Evolutionary conservation across 2,797 vertebrate species (phyloP), one percentile per base, ranked within the genome.

Genomic region (Anomalospiza imberbis): DNA sequence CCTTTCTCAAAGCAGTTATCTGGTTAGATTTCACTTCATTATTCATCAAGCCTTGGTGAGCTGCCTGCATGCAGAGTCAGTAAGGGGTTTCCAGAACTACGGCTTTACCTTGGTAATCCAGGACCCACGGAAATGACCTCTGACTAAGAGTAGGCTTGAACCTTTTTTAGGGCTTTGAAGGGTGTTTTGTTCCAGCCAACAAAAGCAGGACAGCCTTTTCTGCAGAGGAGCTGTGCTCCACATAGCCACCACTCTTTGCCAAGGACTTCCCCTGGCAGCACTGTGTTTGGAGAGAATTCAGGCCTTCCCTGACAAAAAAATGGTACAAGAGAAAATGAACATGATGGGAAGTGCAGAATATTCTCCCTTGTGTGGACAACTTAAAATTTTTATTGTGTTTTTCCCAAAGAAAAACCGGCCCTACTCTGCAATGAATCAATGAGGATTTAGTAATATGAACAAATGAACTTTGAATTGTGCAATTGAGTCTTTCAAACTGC

Each of bases 11-110:
- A 92, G 85, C 68, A 9, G 28, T 77, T 80, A 82, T 38, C 50
- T 67, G 57, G 31, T 84, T 88, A 73, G 63, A 72, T 91, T 94
- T 84, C 67, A 76, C 60, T 95, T 76, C 17, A 28, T 86, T 88
- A 71, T 79, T 76, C 71, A 62, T 36, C 81, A 57, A 57, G 38
- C 20, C 34, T 57, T 77, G 67, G 38, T 91, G 53, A 92, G 68
- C 38, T 93, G 77, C 53, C 74, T 82, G 19, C 28, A 60, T 14
- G 38, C 21, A 82, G 45, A 91, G 28, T 21, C 60, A 80, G 50
- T 38, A 7, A 4, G 36, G 19, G 29, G 13, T 67, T 94, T 85
- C 65, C 74, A 54, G 71, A 76, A 32, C 5, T 82, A 31, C 60
- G 44, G 15, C 53, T 87, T 85, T 82, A 73, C 48, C 60, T 82